These are phyloP conservation scores for Pharmacophagus antenor DNA, from an alignment of 2,888 invertebrate species.

Conservation along the genomic window DNA sequence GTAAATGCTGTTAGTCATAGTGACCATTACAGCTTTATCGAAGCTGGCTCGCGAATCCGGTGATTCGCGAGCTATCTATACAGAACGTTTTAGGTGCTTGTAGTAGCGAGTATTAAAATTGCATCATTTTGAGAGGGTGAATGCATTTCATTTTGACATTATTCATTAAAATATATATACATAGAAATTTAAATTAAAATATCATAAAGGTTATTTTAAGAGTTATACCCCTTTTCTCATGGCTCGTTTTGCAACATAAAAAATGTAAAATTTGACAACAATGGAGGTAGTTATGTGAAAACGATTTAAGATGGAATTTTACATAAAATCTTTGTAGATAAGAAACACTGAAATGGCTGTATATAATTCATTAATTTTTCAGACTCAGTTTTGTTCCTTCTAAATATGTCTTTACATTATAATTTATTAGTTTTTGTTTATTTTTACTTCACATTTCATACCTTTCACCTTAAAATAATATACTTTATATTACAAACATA, in stretches of 20 bases:
- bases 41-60: too few relatives aligned
- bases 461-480: too few relatives aligned
- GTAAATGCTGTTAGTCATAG: too few relatives aligned
- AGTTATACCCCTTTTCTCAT: neutral
- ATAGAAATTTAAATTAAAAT: neutral
- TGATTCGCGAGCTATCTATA: too few relatives aligned
- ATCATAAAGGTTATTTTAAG: neutral
- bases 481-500: neutral
- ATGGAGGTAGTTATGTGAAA: neutral
- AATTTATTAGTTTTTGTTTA: neutral
- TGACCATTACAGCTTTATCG: too few relatives aligned
- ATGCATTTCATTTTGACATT: neutral
- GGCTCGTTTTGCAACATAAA: neutral
- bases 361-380: neutral
- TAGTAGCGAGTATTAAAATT: too few relatives aligned
- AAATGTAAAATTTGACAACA: slow-evolving; percentile 4
- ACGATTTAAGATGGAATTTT: neutral
- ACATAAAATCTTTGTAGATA: neutral
- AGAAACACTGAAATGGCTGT: neutral
- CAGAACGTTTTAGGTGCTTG: too few relatives aligned
- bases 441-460: neutral
- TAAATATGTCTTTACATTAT: neutral
- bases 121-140: too few relatives aligned
- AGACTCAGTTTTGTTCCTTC: neutral
- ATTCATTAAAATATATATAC: neutral